Conservation (phyloP, 1,140 invertebrate species). For the Streblospio benedicti region DNA sequence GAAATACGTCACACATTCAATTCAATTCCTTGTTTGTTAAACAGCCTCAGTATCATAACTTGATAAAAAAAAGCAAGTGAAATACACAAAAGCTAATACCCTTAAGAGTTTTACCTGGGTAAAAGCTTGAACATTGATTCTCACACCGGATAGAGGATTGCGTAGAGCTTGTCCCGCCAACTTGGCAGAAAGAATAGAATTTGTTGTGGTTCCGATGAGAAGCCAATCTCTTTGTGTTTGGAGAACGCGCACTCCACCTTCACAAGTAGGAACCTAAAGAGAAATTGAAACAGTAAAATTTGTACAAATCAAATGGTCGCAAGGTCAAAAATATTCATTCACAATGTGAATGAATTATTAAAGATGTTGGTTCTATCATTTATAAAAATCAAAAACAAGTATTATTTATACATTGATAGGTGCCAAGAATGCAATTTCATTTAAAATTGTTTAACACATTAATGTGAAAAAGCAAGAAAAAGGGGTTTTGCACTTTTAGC, state of each 20-base stretch:
- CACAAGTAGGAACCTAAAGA: slow-evolving; percentile 29
- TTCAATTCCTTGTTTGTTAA: neutral
- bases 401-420: too few relatives aligned
- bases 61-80: neutral
- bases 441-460: too few relatives aligned
- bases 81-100: neutral
- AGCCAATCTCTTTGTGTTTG: slow-evolving; percentile 22
- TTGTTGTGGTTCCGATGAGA: slow-evolving; percentile 36
- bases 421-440: too few relatives aligned
- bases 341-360: too few relatives aligned
- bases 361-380: too few relatives aligned
- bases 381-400: too few relatives aligned
- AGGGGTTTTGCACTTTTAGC: slow-evolving; percentile 1
- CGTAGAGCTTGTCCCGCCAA: slow-evolving; percentile 14
- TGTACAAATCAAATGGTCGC: neutral
- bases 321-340: too few relatives aligned
- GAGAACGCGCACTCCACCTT: slow-evolving; percentile 33
- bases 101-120: too few relatives aligned
- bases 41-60: neutral
- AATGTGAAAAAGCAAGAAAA: too few relatives aligned
- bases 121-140: slow-evolving; percentile 27
- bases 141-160: slow-evolving; percentile 21
- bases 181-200: slow-evolving; percentile 27
- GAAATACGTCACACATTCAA: slow-evolving; percentile 8
- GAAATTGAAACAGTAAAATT: neutral